Conservation (phyloP, 2,113 vertebrate species). For the Scopus umbretta region DNA sequence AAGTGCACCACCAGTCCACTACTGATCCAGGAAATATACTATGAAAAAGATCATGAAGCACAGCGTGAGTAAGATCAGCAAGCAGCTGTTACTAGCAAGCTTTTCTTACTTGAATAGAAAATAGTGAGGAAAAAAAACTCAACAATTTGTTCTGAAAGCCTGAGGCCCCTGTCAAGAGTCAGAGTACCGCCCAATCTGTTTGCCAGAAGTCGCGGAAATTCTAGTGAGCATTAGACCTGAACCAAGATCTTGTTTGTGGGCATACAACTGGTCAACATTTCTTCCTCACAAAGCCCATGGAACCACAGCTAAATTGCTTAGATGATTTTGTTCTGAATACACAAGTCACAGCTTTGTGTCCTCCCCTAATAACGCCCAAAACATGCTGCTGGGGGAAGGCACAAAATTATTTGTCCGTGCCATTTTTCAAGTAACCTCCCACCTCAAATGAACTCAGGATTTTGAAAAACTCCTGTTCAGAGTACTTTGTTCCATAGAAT, state of each 20-base stretch:
- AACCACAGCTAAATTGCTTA: background rate
- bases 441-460: background rate
- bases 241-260: background rate
- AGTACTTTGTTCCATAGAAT: background rate
- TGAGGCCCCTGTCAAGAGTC: background rate
- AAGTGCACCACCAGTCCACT: background rate
- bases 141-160: background rate
- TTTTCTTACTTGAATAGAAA: background rate
- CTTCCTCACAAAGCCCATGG: background rate
- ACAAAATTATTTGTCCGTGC: background rate
- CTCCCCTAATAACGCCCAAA: background rate
- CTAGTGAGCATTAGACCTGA: background rate
- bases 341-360: background rate
- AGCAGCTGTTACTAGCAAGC: background rate
- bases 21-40: background rate
- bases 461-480: background rate
- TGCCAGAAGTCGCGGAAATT: background rate
- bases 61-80: background rate
- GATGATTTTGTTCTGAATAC: background rate
- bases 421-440: background rate
- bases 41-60: background rate
- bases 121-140: accelerated
- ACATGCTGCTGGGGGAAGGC: background rate
- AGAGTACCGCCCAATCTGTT: background rate
- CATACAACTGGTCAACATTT: background rate